Percentiles rank a stretch among this genome's conserved stretches.
These are phyloP conservation scores for Pelecanus crispus DNA, from an alignment of 2,113 vertebrate genomes.

Conservation along the genomic window DNA sequence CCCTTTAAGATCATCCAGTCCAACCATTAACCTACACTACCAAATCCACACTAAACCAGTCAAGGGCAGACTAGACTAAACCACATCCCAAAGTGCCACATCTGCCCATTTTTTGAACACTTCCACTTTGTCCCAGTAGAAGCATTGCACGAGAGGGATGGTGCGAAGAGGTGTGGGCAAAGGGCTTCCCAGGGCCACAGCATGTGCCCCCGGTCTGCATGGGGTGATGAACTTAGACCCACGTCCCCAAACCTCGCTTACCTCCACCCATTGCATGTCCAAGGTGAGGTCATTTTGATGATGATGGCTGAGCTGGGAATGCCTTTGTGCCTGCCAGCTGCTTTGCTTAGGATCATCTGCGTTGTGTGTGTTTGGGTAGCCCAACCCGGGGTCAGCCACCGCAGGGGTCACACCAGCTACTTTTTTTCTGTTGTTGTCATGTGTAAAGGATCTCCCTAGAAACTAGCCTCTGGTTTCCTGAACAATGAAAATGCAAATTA, in stretches of 20 bases:
- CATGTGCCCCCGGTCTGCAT: rapidly evolving
- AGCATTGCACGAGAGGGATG: background rate
- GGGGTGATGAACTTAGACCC: background rate
- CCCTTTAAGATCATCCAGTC: no score
- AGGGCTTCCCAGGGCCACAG: background rate
- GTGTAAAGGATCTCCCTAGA: background rate
- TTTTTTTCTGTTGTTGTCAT: background rate
- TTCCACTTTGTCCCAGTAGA: background rate
- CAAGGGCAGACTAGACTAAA: no score
- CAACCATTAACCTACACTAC: no score
- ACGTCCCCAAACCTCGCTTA: background rate
- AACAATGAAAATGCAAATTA: slow-evolving; percentile 16
- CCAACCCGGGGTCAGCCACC: background rate
- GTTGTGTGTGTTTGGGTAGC: background rate
- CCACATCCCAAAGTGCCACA: no score
- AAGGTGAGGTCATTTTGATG: background rate
- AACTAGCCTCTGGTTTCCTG: background rate
- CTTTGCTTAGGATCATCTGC: background rate
- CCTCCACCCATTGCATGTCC: background rate
- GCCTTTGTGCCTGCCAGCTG: background rate
- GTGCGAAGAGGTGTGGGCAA: no score
- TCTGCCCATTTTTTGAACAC: no score
- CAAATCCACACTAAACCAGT: no score
- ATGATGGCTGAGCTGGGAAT: background rate
- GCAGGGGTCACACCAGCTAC: rapidly evolving